These are phyloP conservation scores for Thereuonema tuberculata DNA, from an alignment of 1,140 invertebrate species.

Conservation along the genomic window DNA sequence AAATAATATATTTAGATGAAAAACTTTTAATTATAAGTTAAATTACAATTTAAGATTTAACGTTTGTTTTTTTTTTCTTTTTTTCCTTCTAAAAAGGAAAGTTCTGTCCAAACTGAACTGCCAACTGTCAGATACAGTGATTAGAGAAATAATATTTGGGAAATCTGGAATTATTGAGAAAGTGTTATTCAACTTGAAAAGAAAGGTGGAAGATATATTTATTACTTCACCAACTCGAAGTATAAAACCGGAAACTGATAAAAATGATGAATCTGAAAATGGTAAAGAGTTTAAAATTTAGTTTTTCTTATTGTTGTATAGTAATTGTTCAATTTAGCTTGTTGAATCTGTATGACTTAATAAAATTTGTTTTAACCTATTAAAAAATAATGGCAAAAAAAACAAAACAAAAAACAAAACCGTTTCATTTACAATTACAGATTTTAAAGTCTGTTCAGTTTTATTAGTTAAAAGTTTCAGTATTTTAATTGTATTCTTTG, in stretches of 20 bases:
- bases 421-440: too few species aligned
- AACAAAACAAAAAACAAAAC: too few species aligned
- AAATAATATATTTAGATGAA: background rate
- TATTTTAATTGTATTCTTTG: too few species aligned
- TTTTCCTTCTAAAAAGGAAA: background rate
- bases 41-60: background rate
- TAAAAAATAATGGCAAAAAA: background rate
- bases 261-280: background rate
- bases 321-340: too few species aligned
- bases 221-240: background rate
- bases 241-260: background rate
- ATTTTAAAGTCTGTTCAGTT: too few species aligned
- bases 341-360: too few species aligned
- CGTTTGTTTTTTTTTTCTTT: background rate
- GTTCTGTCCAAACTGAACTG: background rate
- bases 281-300: background rate
- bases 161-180: background rate
- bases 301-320: background rate
- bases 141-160: background rate
- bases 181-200: background rate
- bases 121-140: background rate
- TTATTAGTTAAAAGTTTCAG: too few species aligned
- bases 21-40: background rate
- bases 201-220: background rate
- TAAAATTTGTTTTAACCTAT: background rate